Base-by-base conservation (phyloP, 2,113 vertebrate species). In the Columba janthina region DNA sequence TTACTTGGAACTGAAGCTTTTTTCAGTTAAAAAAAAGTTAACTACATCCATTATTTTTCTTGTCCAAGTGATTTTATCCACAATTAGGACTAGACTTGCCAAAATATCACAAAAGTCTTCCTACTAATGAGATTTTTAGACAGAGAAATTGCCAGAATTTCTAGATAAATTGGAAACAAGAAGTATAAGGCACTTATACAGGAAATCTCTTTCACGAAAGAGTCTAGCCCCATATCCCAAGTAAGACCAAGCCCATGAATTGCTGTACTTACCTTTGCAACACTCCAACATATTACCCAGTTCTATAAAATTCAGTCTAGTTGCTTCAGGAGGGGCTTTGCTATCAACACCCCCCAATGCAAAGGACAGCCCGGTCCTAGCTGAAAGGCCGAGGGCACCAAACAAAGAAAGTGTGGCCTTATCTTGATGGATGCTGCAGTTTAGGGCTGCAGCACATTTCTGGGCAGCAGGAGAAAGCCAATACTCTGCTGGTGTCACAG, bases 41-140 rank as follows among this genome's bases (percentile, higher is more conserved):
- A 74, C 38, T 58, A 58, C 6, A 29, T 29, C 66, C 48, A 48
- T 64, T 82, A 53, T 70, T 74, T 62, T 53, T 87, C 56, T 70
- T 74, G 36, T 74, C 60, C 69, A 80, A 8, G 32, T 32, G 88
- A 85, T 76, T 92, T 88, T 56, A 92, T 76, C 75, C 85, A 84
- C 79, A 90, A 88, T 11, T 58, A 18, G 19, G 18, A 86, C 42
- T 6, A 85, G 46, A 50, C 25, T 58, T 87, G 83, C 66, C 80
- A 94, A 92, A 94, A 82, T 85, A 89, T 32, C 86, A 67, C 65
- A 22, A 77, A 9, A 90, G 17, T 73, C 70, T 85, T 94, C 65
- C 71, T 91, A 40, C 77, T 91, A 97, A 92, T 72, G 48, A 94
- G 66, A 72, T 57, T 75, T 92, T 65, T 89, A 92, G 86, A 78